Base-by-base conservation (phyloP, 1,140 invertebrate genomes). In the Acromyrmex charruanus region DNA sequence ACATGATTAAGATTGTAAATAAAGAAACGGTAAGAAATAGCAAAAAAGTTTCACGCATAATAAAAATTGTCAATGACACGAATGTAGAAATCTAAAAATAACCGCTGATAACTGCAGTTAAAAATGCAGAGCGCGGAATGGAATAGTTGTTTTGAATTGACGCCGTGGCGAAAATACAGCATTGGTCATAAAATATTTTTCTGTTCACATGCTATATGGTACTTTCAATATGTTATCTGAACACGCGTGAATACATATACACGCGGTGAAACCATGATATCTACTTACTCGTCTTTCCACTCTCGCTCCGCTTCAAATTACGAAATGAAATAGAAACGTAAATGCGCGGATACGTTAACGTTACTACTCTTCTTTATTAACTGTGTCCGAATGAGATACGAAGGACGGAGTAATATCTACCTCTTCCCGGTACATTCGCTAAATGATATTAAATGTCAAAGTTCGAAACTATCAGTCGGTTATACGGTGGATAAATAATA, bases 401-500 rank as follows among this genome's bases (percentile, higher is more conserved):
- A 59, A 49, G 53, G 6, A 35, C 39, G 55, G 21, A 18, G 18
- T 55, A 75, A 84, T 84, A 84, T 84, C 69, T 21, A 28, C 10
- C 14, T 44, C 49, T 84, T 84, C 14, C 55, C 21, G 10, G 7
- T 28, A 61, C 25, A 82, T 35, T 74, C 53, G 53, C 80, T 74
- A 75, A 84, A 74, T 84, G 80, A 84, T 75, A 84, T 84, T 84
- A 84, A 84, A 84, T 84, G 55, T 84, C 69, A 51, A 84, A 84
- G 69, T 84, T 61, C 18, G 28, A 74, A 63, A 51, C 55, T 59
- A 49, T 59, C 18, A 55, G 14, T 28, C 31, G 5, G 79, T 74
- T 16, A 63, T 25, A 39, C 21, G 49, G 28, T 51, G 31, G 51
- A 84, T 75, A 74, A 84, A 84, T 72, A 84, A 75, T 61, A 69